Evolutionary conservation across 2,888 invertebrate species (phyloP).

Genomic region (Aspidiotus rigidus): DNA sequence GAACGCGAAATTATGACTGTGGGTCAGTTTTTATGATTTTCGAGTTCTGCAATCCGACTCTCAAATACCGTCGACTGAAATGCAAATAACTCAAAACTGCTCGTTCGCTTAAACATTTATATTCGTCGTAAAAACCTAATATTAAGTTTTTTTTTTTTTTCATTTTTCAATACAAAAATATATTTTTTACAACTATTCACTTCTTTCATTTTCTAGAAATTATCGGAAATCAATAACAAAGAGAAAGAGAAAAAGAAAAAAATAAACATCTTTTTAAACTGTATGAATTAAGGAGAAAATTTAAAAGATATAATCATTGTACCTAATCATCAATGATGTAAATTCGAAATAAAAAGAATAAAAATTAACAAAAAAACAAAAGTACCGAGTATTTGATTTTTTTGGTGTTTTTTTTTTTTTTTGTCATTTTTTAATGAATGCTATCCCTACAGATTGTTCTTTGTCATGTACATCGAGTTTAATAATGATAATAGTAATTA

Average conservation of each 20-base stretch:
- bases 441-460: constrained; percentile 5
- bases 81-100: background rate
- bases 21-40: too few relatives aligned
- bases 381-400: constrained; percentile 12
- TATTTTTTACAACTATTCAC: constrained; percentile 1
- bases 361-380: constrained; percentile 27
- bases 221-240: constrained; percentile 13
- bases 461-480: background rate
- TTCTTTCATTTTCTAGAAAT: constrained; percentile 21
- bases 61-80: background rate
- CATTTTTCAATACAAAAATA: background rate
- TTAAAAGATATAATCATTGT: constrained; percentile 18
- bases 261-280: constrained; percentile 11
- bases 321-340: constrained; percentile 14
- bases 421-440: background rate
- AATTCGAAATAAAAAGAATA: constrained; percentile 18
- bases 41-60: too few relatives aligned
- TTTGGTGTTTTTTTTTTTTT: constrained; percentile 23
- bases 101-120: constrained; percentile 16
- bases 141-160: constrained; percentile 15
- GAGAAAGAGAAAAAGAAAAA: constrained; percentile 15
- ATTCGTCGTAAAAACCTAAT: constrained; percentile 6
- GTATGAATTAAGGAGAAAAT: background rate
- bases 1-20: too few relatives aligned
- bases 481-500: too few relatives aligned